phyloP scores from a whole-genome alignment of 1,140 invertebrate species.

The Arctopsyche grandis region DNA sequence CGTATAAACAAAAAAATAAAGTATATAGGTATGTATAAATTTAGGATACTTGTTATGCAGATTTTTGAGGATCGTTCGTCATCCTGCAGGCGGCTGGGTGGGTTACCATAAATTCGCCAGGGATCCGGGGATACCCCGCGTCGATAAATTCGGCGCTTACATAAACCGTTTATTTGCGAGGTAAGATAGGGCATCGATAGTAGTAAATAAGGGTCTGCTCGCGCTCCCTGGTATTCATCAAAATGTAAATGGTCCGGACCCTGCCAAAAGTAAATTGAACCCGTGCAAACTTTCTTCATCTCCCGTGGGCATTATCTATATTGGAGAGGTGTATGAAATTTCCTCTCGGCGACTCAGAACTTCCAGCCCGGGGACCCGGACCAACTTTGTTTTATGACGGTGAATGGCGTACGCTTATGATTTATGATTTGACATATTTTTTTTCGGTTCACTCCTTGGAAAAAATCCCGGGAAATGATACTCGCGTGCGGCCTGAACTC shows the following conservation, averaged over 20 bases:
- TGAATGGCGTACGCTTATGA: slow-evolving; percentile 38
- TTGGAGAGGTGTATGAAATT: slow-evolving; percentile 42
- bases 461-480: not conserved
- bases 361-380: slow-evolving; percentile 14
- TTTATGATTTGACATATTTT: slow-evolving; percentile 48
- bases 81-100: not conserved
- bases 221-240: slow-evolving; percentile 41
- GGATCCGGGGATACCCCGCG: not conserved
- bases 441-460: not conserved
- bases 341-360: slow-evolving; percentile 39
- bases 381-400: slow-evolving; percentile 47
- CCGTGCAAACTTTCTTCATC: slow-evolving; percentile 46
- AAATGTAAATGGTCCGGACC: slow-evolving; percentile 49
- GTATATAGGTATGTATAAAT: too few species aligned
- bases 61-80: too few species aligned
- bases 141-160: not conserved
- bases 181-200: slow-evolving; percentile 44
- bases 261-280: slow-evolving; percentile 50
- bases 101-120: slow-evolving; percentile 27
- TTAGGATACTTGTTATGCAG: too few species aligned
- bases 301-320: slow-evolving; percentile 51
- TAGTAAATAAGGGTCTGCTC: slow-evolving; percentile 37
- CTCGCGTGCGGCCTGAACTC: not conserved
- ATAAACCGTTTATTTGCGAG: slow-evolving; percentile 40
- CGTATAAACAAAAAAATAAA: too few species aligned